A percentile compares a stretch with the other conserved stretches of the same genome.
These are phyloP conservation scores for Poecilia latipinna DNA, from an alignment of 2,113 vertebrate species.

Conservation along the genomic window DNA sequence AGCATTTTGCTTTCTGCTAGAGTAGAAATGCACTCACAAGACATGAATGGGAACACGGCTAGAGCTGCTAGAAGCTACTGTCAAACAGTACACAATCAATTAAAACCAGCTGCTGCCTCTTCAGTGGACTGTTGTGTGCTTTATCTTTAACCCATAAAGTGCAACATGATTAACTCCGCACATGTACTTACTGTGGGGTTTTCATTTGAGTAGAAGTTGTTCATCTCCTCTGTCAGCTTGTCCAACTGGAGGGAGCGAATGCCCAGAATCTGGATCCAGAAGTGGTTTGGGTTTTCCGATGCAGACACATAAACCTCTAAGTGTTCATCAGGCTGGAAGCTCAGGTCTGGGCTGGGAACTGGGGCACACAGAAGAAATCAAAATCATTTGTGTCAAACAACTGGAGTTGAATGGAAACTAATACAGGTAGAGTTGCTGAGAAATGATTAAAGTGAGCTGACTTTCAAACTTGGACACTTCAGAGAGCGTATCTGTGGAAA, in stretches of 20 bases:
- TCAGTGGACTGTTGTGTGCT: no score
- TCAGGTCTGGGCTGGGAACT: constrained; percentile 92
- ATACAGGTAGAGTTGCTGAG: background rate
- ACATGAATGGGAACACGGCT: background rate
- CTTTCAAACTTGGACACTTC: constrained; percentile 86
- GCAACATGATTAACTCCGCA: background rate
- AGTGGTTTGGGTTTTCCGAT: constrained; percentile 85
- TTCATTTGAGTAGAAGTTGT: constrained; percentile 78
- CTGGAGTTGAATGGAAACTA: background rate
- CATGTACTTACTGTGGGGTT: constrained; percentile 63
- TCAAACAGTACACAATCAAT: no score
- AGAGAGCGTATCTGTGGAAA: constrained; percentile 50
- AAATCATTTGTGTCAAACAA: background rate
- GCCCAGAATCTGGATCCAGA: constrained; percentile 93
- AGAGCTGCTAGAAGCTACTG: no score
- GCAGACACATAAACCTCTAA: constrained; percentile 93
- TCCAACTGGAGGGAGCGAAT: constrained; percentile 87
- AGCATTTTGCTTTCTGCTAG: no score
- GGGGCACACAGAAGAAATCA: background rate
- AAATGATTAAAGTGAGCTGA: constrained; percentile 55
- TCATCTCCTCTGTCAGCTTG: constrained; percentile 89
- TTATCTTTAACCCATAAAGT: no score
- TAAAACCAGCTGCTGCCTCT: no score
- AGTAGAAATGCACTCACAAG: no score
- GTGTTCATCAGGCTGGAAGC: constrained; percentile 87